Percentiles rank a stretch among this genome's conserved stretches.
Evolutionary conservation across 2,113 vertebrate genomes (phyloP).

Genomic region (Atherinomorus stipes): DNA sequence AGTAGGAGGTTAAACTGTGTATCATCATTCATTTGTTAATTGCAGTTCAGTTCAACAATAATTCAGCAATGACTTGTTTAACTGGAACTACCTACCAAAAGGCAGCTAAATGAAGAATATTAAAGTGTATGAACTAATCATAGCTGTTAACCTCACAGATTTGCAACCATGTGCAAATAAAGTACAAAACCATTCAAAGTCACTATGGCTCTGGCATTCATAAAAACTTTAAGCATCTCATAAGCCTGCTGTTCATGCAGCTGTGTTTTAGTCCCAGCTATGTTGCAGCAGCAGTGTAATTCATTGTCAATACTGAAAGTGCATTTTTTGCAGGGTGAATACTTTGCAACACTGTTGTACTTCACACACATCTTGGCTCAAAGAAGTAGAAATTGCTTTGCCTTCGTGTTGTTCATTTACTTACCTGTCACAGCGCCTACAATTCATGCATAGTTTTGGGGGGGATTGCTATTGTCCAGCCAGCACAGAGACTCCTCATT

Average conservation of each 20-base stretch:
- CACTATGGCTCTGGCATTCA: not conserved
- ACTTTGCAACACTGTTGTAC: not conserved
- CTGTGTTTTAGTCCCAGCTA: not conserved
- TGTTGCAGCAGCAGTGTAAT: conserved; percentile 1
- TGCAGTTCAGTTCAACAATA: too few species aligned
- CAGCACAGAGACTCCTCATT: conserved; percentile 1
- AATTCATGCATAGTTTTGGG: not conserved
- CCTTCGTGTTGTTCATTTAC: conserved; percentile 5
- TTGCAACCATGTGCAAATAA: not conserved
- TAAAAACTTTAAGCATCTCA: not conserved
- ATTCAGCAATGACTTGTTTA: too few species aligned
- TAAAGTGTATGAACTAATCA: not conserved
- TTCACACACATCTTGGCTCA: conserved; percentile 2
- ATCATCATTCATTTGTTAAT: too few species aligned
- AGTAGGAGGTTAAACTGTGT: too few species aligned
- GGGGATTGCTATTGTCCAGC: conserved; percentile 10
- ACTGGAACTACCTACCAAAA: too few species aligned
- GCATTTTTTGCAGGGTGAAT: not conserved
- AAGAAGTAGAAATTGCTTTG: conserved; percentile 7
- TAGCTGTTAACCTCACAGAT: not conserved
- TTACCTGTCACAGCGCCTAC: not conserved
- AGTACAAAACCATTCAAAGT: not conserved
- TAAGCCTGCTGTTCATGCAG: conserved; percentile 1
- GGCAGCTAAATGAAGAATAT: not conserved
- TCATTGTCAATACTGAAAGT: not conserved